Evolutionary conservation across 2,888 invertebrate genomes (phyloP), one percentile per base, ranked within the genome.

Genomic region (Drosophila macrospina): DNA sequence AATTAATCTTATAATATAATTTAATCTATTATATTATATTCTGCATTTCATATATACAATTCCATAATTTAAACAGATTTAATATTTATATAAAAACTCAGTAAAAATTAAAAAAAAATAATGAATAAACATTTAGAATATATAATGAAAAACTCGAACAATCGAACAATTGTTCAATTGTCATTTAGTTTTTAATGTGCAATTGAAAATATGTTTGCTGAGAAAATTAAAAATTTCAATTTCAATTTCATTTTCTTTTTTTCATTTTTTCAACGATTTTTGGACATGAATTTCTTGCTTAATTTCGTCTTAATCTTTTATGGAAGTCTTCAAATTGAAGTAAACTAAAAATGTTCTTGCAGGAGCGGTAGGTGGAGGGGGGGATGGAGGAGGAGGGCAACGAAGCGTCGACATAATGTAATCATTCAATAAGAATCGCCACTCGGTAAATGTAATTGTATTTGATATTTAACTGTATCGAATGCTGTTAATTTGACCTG

Each of bases 401-500:
- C 32, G 7, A 30, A 11, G 16, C 47, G 1, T n/a, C 16, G 10
- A 47, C 16, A 32, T 47, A 32, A 32, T 30, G 20, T n/a, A 47
- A 47, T 32, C 30, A 47, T 47, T 45, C 45, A 45, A 45, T 45
- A 16, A 45, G 30, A 45, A 28, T 15, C 45, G 8, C 8, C 15
- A 10, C 45, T 16, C n/a, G 39, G 39, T 8, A 10, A n/a, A 54
- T 20, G 16, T 41, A 41, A 41, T 30, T 44, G 20, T 15, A 44
- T 44, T 44, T 34, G 44, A 34, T 34, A 34, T 34, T 55, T 54
- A 54, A 54, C 41, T 32, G 41, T 13, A 57, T 47, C 34, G 30
- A 41, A 26, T 36, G n/a, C 28, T 44, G 41, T 55, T 55, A 55
- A 57, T 47, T 54, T n/a, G 45, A 45, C 10, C 52, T 36, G 32